These are phyloP conservation scores for Arenaria interpres DNA, from an alignment of 2,113 vertebrate genomes.

Conservation along the genomic window DNA sequence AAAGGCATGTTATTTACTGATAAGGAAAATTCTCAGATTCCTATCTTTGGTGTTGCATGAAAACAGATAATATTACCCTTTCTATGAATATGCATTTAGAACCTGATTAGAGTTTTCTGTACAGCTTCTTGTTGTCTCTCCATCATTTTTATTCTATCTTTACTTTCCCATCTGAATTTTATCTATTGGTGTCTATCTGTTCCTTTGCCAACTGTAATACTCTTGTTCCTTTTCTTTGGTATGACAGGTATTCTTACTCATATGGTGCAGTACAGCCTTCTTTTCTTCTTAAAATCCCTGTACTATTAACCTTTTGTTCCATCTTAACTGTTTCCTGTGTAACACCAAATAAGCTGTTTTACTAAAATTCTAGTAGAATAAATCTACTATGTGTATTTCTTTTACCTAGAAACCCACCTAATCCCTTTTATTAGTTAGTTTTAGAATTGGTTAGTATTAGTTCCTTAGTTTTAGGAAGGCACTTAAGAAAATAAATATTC, in stretches of 20 bases:
- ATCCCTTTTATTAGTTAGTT: neutral
- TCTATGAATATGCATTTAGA: neutral
- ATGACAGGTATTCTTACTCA: neutral
- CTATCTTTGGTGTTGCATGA: neutral
- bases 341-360: neutral
- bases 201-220: neutral
- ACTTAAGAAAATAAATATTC: neutral
- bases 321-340: neutral
- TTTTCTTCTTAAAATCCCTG: neutral
- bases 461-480: neutral
- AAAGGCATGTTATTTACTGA: neutral
- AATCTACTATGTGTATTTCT: neutral
- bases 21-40: neutral
- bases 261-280: too few relatives aligned
- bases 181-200: neutral
- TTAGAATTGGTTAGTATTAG: neutral
- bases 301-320: neutral
- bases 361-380: neutral
- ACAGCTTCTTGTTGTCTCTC: fast-evolving
- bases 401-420: neutral
- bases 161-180: neutral
- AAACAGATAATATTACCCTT: neutral
- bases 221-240: neutral
- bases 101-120: neutral
- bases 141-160: neutral